Percentiles rank a stretch among this genome's conserved stretches.
These are phyloP conservation scores for Heterotilapia buettikoferi DNA, from an alignment of 2,113 vertebrate species.

Conservation along the genomic window DNA sequence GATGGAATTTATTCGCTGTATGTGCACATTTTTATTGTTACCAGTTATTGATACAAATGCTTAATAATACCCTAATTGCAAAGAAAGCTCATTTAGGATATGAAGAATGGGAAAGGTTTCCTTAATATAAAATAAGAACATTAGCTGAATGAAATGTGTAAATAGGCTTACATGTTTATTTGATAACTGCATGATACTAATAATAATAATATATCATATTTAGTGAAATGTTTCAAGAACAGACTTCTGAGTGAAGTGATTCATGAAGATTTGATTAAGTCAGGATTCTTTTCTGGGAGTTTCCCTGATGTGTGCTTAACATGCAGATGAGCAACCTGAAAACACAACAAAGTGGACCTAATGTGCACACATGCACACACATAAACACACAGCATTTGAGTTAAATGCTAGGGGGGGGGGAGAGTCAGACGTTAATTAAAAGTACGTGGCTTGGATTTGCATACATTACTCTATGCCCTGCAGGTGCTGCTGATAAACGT, in stretches of 20 bases:
- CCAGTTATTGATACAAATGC: background rate
- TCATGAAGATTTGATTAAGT: conserved; percentile 35
- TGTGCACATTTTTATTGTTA: background rate
- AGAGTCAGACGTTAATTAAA: conserved; percentile 23
- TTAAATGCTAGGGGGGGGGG: background rate
- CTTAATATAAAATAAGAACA: background rate
- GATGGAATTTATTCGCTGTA: background rate
- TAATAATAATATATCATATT: background rate
- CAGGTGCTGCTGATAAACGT: background rate
- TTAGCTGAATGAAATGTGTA: background rate
- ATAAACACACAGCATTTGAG: background rate
- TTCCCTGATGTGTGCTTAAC: background rate
- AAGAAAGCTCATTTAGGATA: background rate
- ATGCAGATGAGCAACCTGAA: background rate
- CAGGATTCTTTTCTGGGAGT: background rate
- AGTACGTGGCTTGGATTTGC: conserved; percentile 28
- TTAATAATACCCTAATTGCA: background rate
- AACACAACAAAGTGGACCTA: background rate
- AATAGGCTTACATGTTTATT: background rate
- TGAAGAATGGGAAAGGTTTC: background rate
- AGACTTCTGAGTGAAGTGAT: background rate
- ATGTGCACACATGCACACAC: background rate
- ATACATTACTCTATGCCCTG: conserved; percentile 15
- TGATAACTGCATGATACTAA: background rate
- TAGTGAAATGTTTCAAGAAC: background rate